Conservation (phyloP, 2,113 vertebrate genomes). For the Heptranchias perlo region DNA sequence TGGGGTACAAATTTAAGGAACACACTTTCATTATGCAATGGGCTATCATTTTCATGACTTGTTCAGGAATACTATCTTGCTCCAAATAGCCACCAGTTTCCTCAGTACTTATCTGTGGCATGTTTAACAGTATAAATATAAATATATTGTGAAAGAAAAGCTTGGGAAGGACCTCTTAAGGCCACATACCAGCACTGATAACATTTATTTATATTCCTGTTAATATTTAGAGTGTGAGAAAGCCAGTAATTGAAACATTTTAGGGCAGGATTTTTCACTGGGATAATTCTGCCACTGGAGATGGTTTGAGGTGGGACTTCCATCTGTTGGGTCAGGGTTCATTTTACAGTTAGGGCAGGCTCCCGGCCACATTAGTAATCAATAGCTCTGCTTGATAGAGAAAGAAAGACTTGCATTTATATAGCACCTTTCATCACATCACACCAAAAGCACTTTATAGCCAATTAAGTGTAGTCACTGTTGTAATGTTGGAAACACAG, state of each 20-base stretch:
- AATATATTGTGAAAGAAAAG: neutral
- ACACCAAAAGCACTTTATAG: neutral
- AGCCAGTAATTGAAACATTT: neutral
- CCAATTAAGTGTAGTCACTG: neutral
- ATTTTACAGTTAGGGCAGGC: neutral
- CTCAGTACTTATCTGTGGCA: neutral
- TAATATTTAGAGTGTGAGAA: neutral
- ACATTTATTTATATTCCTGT: neutral
- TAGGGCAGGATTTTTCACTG: neutral
- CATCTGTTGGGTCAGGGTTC: neutral
- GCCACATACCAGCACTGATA: neutral
- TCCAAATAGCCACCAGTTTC: neutral
- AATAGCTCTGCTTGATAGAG: neutral
- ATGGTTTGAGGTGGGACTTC: neutral
- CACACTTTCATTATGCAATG: neutral
- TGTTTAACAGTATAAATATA: neutral
- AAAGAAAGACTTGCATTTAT: neutral
- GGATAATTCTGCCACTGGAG: neutral
- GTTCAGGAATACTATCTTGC: neutral
- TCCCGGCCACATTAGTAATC: neutral
- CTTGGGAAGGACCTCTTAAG: neutral
- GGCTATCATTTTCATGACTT: neutral
- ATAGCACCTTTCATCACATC: neutral
- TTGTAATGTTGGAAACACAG: neutral
- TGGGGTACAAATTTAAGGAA: neutral